phyloP scores from a whole-genome alignment of 2,888 invertebrate genomes.

The Archaeoteleia sp. region DNA sequence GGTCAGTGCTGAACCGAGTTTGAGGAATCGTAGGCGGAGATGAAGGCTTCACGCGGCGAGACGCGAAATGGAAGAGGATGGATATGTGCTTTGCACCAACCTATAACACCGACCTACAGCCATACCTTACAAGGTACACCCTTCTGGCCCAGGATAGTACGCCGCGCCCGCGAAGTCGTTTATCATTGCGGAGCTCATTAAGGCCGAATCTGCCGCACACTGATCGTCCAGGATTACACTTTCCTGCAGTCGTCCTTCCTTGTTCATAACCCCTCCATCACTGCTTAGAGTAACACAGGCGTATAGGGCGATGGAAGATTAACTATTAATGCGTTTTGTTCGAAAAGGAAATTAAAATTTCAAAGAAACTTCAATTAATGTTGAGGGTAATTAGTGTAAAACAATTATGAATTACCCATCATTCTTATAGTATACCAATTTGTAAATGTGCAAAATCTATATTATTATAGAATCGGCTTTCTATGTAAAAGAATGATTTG shows the following conservation, averaged over 20 bases:
- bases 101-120: slow-evolving; percentile 51
- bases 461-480: no score
- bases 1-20: slow-evolving; percentile 64
- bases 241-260: slow-evolving; percentile 47
- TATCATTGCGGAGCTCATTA: slow-evolving; percentile 77
- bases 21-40: slow-evolving; percentile 74
- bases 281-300: slow-evolving; percentile 21
- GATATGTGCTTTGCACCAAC: slow-evolving; percentile 56
- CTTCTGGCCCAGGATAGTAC: slow-evolving; percentile 64
- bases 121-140: slow-evolving; percentile 51
- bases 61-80: slow-evolving; percentile 61
- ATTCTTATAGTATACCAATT: no score
- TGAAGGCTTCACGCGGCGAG: slow-evolving; percentile 68
- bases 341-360: slow-evolving; percentile 33
- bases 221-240: slow-evolving; percentile 71
- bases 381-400: no score
- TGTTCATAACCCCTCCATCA: slow-evolving; percentile 43
- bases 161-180: slow-evolving; percentile 76
- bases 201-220: slow-evolving; percentile 74
- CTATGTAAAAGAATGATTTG: no score
- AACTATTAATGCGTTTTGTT: slow-evolving; percentile 19
- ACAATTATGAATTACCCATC: no score
- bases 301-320: slow-evolving; percentile 36
- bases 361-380: no score
- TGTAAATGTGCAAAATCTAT: no score